Evolutionary conservation across 2,797 vertebrate species (phyloP).

Genomic region (Chelidonichthys spinosus): DNA sequence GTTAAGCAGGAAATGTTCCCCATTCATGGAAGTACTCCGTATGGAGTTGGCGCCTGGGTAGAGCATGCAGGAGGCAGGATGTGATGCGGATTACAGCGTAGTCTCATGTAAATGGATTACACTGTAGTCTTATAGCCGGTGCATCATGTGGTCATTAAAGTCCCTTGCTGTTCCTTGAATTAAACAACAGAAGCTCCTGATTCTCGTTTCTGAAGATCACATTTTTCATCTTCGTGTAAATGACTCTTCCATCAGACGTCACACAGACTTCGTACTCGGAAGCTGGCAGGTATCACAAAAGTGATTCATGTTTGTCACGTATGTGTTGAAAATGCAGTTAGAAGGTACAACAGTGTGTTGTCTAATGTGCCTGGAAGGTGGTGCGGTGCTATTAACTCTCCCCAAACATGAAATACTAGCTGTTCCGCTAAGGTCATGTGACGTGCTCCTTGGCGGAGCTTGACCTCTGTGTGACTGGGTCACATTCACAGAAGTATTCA

Average conservation of each 20-base stretch:
- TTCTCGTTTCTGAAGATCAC: too few species aligned
- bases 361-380: conserved; percentile 38
- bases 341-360: conserved; percentile 3
- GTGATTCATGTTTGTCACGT: background rate
- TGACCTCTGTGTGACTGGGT: conserved; percentile 49
- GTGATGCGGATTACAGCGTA: too few species aligned
- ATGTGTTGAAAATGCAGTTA: background rate
- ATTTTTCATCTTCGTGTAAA: too few species aligned
- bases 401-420: conserved; percentile 69
- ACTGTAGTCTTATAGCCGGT: background rate
- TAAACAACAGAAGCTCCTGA: too few species aligned
- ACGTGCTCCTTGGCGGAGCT: conserved; percentile 48
- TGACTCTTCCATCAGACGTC: too few species aligned
- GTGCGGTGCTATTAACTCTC: conserved; percentile 43
- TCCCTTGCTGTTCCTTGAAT: background rate
- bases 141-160: too few species aligned
- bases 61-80: too few species aligned
- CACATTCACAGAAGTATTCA: conserved; percentile 1
- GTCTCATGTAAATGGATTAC: background rate
- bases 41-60: background rate
- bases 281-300: background rate
- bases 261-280: too few species aligned
- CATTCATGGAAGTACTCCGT: background rate
- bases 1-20: background rate
- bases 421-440: conserved; percentile 54